Conservation (phyloP, 2,797 vertebrate species). For the Muscicapa striata region DNA sequence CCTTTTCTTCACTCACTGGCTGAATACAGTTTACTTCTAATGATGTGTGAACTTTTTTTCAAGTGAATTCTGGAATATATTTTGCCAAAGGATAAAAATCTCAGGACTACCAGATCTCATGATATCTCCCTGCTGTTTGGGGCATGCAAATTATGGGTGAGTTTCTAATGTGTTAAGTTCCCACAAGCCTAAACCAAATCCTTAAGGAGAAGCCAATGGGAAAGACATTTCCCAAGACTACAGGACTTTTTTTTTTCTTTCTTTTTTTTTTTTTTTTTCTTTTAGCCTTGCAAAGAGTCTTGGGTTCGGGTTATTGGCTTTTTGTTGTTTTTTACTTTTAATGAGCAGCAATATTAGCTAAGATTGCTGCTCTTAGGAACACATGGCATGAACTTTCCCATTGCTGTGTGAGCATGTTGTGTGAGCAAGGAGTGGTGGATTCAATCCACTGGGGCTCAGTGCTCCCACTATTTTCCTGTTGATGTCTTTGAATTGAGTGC, state of each 20-base stretch:
- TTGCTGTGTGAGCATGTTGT: accelerated
- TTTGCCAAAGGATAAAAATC: conserved; percentile 62
- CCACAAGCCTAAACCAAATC: conserved; percentile 58
- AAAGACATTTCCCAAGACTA: conserved; percentile 47
- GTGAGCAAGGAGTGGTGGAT: neutral
- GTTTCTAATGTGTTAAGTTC: conserved; percentile 48
- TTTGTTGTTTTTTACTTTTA: neutral
- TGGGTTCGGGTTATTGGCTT: neutral
- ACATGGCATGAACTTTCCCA: neutral
- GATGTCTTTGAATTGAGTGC: neutral
- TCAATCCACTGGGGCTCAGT: neutral
- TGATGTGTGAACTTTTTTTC: conserved; percentile 41
- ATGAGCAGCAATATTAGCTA: neutral
- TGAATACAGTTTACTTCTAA: conserved; percentile 20
- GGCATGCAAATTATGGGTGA: conserved; percentile 53
- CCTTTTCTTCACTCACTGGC: conserved; percentile 22
- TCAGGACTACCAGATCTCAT: conserved; percentile 46
- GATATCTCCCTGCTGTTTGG: conserved; percentile 46
- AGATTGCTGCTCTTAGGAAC: neutral
- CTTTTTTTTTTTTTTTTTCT: neutral
- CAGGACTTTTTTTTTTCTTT: neutral
- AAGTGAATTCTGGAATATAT: conserved; percentile 48
- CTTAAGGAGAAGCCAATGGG: conserved; percentile 42
- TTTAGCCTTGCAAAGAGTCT: neutral
- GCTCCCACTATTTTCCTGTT: neutral